A percentile compares a stretch with the other conserved stretches of the same genome.
These are phyloP conservation scores for Trilocha varians DNA, from an alignment of 2,888 invertebrate genomes.

Conservation along the genomic window DNA sequence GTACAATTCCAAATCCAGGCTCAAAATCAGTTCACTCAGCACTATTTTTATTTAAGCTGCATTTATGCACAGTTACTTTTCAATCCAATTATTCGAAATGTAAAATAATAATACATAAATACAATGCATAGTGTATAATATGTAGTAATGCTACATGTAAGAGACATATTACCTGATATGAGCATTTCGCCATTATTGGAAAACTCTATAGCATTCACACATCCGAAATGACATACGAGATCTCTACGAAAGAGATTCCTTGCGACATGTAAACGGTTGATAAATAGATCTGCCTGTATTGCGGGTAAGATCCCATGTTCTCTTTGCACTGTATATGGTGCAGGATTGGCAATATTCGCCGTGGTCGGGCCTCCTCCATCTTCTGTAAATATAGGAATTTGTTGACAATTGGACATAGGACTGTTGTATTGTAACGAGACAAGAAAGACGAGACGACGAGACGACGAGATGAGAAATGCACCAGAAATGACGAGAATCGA, in stretches of 20 bases:
- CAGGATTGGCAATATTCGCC: conserved; percentile 72
- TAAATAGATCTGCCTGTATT: conserved; percentile 75
- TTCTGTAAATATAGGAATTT: conserved; percentile 21
- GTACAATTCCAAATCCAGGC: no score
- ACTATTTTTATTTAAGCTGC: no score
- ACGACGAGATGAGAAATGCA: no score
- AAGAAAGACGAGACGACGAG: no score
- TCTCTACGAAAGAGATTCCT: conserved; percentile 87
- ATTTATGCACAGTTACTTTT: no score
- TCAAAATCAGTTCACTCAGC: no score
- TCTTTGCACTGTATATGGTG: conserved; percentile 74
- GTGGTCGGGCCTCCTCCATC: conserved; percentile 60
- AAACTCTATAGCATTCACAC: conserved; percentile 97
- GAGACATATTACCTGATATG: conserved; percentile 89
- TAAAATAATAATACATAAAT: no score
- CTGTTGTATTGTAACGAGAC: no score
- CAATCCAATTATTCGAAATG: no score
- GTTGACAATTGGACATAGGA: no score
- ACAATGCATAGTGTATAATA: conserved; percentile 7
- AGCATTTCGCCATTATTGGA: conserved; percentile 89
- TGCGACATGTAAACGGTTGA: conserved; percentile 76
- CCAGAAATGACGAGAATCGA: no score
- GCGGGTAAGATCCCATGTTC: conserved; percentile 74
- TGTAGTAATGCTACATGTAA: no score
- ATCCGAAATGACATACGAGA: conserved; percentile 92